Conservation (phyloP, 1,140 invertebrate genomes). For the Lasioglossum baleicum region DNA sequence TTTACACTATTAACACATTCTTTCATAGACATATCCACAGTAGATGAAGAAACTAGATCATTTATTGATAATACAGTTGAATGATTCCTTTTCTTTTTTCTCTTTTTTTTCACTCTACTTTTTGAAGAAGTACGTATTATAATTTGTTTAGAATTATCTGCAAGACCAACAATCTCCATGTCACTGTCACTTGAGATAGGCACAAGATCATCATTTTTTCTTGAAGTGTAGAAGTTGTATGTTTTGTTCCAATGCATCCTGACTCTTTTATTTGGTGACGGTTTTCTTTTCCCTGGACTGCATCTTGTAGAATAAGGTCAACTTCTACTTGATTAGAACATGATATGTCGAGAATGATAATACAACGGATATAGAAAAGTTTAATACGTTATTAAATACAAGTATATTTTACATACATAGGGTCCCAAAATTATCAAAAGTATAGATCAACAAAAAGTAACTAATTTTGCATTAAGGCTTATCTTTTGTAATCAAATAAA, state of each 20-base stretch:
- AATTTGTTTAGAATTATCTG: constrained; percentile 58
- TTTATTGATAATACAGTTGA: constrained; percentile 17
- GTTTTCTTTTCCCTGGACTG: constrained; percentile 77
- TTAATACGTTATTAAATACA: no score
- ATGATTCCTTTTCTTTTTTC: constrained; percentile 65
- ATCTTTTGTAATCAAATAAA: no score
- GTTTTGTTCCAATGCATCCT: constrained; percentile 53
- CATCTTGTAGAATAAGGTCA: constrained; percentile 74
- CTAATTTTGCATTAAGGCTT: no score
- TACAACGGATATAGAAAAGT: background rate
- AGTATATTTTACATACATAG: no score
- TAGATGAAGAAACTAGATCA: constrained; percentile 48
- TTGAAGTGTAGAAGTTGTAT: constrained; percentile 63
- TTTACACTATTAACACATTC: constrained; percentile 9
- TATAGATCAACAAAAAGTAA: no score
- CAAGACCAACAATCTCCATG: constrained; percentile 73
- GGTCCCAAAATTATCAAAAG: no score
- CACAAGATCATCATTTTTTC: constrained; percentile 74
- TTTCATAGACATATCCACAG: constrained; percentile 10
- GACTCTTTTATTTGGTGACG: constrained; percentile 68
- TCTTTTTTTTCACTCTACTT: constrained; percentile 66
- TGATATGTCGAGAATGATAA: constrained; percentile 30
- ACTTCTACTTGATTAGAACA: constrained; percentile 70
- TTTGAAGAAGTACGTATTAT: no score
- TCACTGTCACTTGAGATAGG: constrained; percentile 78